Evolutionary conservation across 1,140 invertebrate genomes (phyloP), one percentile per base, ranked within the genome.

Genomic region (Sarcophaga bullata): DNA sequence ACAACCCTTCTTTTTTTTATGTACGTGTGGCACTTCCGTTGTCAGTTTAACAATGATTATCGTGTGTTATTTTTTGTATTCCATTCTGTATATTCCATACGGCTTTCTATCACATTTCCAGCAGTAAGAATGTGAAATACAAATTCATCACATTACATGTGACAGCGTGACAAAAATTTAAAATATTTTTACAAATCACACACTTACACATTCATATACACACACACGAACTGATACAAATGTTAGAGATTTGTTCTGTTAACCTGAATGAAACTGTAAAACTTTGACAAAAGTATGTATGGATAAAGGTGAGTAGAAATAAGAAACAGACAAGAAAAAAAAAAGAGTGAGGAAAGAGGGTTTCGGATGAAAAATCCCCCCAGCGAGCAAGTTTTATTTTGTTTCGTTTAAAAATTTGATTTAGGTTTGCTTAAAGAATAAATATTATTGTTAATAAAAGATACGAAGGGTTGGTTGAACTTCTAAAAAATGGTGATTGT

Each of bases 101-200:
- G 13, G 54, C 11, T 58, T 58, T 58, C 11, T 58, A 13, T 58
- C 6, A 58, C 9, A 13, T 58, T 58, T 58, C 11, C 13, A 13
- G 54, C 4, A 13, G n/a, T 9, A 58, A 58, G 54, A 58, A 13
- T 58, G 54, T 58, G 54, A 58, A 58, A 58, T 58, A 58, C 54
- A 58, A 58, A 58, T 58, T 58, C 54, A 58, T 58, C 54, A 58
- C 54, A 58, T 58, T 58, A 58, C 54, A 58, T 15, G 54, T 58
- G 54, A 58, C 54, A 58, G 13, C 54, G 54, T 58, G 54, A 58
- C 54, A 58, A 58, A 58, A 58, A 58, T 58, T 6, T 58, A 13
- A 58, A 58, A 58, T 58, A 58, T 58, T 58, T 58, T 37, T 37
- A 37, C 25, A n/a, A n/a, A n/a, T n/a, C n/a, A 37, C 25, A 37